A percentile compares a stretch with the other conserved stretches of the same genome.
Evolutionary conservation across 2,888 invertebrate genomes (phyloP).

Genomic region (Opisthograptis luteolata): DNA sequence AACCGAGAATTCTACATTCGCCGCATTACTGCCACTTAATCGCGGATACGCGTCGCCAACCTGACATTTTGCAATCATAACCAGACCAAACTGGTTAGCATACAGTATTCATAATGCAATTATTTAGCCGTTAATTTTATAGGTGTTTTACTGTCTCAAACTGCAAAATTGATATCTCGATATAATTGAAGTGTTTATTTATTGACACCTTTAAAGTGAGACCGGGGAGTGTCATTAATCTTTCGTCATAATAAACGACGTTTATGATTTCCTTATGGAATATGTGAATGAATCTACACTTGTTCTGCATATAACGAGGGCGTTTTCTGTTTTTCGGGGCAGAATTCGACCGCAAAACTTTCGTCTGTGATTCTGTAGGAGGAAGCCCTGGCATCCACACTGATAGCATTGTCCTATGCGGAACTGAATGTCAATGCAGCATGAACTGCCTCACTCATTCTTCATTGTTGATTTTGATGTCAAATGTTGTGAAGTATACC

Average conservation of each 20-base stretch:
- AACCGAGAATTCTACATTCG: conserved; percentile 20
- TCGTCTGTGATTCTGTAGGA: too few relatives aligned
- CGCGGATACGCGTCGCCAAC: conserved; percentile 22
- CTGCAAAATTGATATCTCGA: conserved; percentile 35
- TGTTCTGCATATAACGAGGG: conserved; percentile 1
- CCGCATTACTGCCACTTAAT: conserved; percentile 20
- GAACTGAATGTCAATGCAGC: too few relatives aligned
- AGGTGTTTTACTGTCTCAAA: conserved; percentile 32
- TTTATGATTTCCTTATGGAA: too few relatives aligned
- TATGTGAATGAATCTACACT: conserved; percentile 2
- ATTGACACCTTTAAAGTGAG: conserved; percentile 30
- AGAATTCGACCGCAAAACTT: too few relatives aligned
- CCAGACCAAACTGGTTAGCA: conserved; percentile 27
- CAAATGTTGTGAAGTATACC: too few relatives aligned
- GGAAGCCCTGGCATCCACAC: too few relatives aligned
- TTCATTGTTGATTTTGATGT: too few relatives aligned
- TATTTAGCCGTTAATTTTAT: conserved; percentile 37
- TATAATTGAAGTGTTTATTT: conserved; percentile 31
- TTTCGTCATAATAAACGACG: conserved; percentile 23
- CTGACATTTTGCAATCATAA: conserved; percentile 29
- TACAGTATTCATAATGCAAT: conserved; percentile 30
- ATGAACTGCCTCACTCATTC: too few relatives aligned
- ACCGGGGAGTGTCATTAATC: conserved; percentile 20
- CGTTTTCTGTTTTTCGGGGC: too few relatives aligned
- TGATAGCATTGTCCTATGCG: too few relatives aligned